Base-by-base conservation (phyloP, 1,140 invertebrate genomes). In the Drosophila parvula region DNA sequence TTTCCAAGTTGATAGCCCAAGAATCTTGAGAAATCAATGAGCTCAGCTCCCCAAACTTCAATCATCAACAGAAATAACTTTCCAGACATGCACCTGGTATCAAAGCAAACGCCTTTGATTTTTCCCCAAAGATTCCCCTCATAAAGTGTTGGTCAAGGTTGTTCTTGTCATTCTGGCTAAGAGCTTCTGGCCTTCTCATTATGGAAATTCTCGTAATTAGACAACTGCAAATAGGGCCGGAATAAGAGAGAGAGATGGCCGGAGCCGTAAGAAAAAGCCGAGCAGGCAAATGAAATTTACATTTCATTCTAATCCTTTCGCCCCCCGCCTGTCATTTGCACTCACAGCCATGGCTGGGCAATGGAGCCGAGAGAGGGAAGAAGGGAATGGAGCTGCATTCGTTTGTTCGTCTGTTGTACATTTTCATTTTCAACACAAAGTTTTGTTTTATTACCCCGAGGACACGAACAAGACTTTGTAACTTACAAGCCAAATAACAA, bases 351-450 rank as follows among this genome's bases (percentile, higher is more conserved):
- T 10, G 48, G n/a, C 11, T 38, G n/a, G 32, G 32, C 1, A 10
- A 8, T 1, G 16, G 7, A 53, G 16, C 22, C 12, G 12, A 5
- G 12, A 8, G 3, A 55, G 8, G 53, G 22, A 28, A 28, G 36
- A 61, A 57, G 44, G 45, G 16, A 9, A 44, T 18, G 43, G 32
- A 38, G 14, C 56, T 64, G 62, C 55, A 44, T 58, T 59, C 22
- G 32, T 64, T 55, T 51, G 51, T 41, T 67, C 73, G 51, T 30
- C 68, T 74, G 58, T 67, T 83, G 84, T 89, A 88, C 83, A 88
- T 89, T 89, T 88, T 89, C 84, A 89, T 88, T 88, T 88, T 88
- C 83, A 88, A 89, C 83, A 88, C 83, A 88, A 88, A 88, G 84
- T 89, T 88, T 88, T 88, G 83, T 89, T 88, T 88, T 88, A 88